phyloP scores from a whole-genome alignment of 2,888 invertebrate genomes.

The Rhogogaster chlorosoma region DNA sequence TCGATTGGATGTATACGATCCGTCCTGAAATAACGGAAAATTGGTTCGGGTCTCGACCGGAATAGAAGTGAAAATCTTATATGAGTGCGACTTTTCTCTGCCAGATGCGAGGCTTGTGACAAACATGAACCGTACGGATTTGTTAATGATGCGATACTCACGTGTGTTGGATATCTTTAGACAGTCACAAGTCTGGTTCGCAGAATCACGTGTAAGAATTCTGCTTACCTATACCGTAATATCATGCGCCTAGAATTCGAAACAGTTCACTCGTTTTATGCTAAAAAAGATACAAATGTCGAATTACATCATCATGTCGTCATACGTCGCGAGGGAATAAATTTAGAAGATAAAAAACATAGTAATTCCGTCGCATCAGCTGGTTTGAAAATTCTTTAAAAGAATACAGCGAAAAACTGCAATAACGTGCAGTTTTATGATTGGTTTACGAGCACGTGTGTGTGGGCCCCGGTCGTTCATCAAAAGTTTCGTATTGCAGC shows the following conservation, averaged over 20 bases:
- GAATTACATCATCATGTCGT: background rate
- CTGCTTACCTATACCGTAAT: slow-evolving; percentile 5
- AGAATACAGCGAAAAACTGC: background rate
- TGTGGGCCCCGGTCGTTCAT: background rate
- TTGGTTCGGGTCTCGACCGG: background rate
- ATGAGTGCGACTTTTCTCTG: background rate
- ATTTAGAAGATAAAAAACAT: slow-evolving; percentile 12
- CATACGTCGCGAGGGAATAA: background rate
- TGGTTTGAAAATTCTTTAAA: background rate
- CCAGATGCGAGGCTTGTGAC: background rate
- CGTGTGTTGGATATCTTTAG: slow-evolving; percentile 39
- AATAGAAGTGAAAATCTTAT: background rate
- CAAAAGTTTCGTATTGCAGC: background rate
- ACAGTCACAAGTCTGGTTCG: slow-evolving; percentile 18
- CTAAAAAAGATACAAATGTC: background rate
- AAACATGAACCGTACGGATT: background rate
- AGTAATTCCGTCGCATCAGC: background rate
- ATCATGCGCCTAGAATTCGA: background rate
- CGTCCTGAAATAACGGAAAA: background rate
- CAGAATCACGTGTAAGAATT: slow-evolving; percentile 1
- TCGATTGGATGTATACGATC: background rate
- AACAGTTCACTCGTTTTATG: background rate
- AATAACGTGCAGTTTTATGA: background rate
- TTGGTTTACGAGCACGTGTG: slow-evolving; percentile 12
- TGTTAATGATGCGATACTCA: slow-evolving; percentile 6